Percentiles rank a stretch among this genome's conserved stretches.
Conservation (phyloP, 2,888 invertebrate genomes). For the Lycophotia porphyrea region DNA sequence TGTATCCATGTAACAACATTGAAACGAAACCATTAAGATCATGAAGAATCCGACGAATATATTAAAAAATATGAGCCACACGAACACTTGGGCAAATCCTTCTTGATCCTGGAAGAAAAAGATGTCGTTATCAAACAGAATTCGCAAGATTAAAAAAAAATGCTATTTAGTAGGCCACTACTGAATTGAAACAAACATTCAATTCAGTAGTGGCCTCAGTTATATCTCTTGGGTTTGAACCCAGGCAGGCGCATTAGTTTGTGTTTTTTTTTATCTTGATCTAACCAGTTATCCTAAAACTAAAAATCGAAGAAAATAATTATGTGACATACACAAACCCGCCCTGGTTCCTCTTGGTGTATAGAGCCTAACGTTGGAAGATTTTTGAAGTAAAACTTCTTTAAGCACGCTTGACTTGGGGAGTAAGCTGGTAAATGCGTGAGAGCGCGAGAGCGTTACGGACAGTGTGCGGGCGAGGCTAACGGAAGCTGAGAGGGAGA, state of each 20-base stretch:
- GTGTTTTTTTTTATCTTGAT: background rate
- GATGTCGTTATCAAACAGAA: background rate
- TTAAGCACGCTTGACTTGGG: too few species aligned
- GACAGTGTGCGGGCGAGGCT: too few species aligned
- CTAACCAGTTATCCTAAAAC: background rate
- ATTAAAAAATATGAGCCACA: conserved; percentile 71
- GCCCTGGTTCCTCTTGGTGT: background rate
- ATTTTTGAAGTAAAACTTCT: too few species aligned
- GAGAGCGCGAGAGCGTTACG: too few species aligned
- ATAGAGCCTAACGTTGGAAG: background rate
- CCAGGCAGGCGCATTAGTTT: background rate
- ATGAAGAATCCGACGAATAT: conserved; percentile 69
- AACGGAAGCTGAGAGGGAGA: too few species aligned
- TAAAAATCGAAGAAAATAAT: background rate
- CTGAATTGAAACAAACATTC: too few species aligned
- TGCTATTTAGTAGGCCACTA: too few species aligned
- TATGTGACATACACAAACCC: background rate
- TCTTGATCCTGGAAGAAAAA: conserved; percentile 71
- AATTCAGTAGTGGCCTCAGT: background rate
- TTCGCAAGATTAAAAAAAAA: background rate
- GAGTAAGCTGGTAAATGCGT: too few species aligned
- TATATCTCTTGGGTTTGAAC: too few species aligned
- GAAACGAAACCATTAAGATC: conserved; percentile 52
- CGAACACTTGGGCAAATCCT: conserved; percentile 76
- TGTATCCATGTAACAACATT: conserved; percentile 66